Conservation (phyloP, 2,797 vertebrate species). For the Pogonophryne albipinna region DNA sequence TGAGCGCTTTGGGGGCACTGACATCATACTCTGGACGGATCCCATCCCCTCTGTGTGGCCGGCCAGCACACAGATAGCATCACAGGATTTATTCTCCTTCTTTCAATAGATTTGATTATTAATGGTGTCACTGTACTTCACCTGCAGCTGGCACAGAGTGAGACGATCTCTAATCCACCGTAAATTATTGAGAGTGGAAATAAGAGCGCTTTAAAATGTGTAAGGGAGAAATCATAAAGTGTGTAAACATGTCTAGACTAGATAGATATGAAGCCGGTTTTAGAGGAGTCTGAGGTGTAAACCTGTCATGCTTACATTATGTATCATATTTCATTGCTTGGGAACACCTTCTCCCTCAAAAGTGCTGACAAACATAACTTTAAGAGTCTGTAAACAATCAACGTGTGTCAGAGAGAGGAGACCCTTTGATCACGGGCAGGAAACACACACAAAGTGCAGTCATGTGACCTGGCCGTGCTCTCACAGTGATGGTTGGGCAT, state of each 20-base stretch:
- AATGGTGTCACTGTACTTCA: not conserved
- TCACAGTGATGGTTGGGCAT: not conserved
- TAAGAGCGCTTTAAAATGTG: slow-evolving; percentile 15
- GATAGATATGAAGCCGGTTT: slow-evolving; percentile 19
- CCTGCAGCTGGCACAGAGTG: slow-evolving; percentile 18
- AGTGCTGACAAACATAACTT: slow-evolving; percentile 1
- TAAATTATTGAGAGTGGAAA: slow-evolving; percentile 22
- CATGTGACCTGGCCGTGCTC: not conserved
- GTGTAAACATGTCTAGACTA: slow-evolving; percentile 40
- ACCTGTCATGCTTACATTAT: no score
- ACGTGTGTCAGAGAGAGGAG: slow-evolving; percentile 21
- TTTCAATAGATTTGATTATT: slow-evolving; percentile 31
- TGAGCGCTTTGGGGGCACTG: slow-evolving; percentile 46
- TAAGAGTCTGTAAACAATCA: slow-evolving; percentile 5
- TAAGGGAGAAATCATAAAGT: not conserved
- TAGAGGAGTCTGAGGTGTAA: slow-evolving; percentile 1
- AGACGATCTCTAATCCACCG: slow-evolving; percentile 13
- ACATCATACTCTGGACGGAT: slow-evolving; percentile 59
- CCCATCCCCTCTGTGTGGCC: slow-evolving; percentile 33
- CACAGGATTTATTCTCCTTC: slow-evolving; percentile 6
- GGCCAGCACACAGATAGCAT: slow-evolving; percentile 45
- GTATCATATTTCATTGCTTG: not conserved
- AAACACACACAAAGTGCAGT: not conserved
- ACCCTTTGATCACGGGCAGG: not conserved
- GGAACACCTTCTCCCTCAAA: slow-evolving; percentile 21